Conservation (phyloP, 2,113 vertebrate genomes). For the Orthonyx spaldingii region DNA sequence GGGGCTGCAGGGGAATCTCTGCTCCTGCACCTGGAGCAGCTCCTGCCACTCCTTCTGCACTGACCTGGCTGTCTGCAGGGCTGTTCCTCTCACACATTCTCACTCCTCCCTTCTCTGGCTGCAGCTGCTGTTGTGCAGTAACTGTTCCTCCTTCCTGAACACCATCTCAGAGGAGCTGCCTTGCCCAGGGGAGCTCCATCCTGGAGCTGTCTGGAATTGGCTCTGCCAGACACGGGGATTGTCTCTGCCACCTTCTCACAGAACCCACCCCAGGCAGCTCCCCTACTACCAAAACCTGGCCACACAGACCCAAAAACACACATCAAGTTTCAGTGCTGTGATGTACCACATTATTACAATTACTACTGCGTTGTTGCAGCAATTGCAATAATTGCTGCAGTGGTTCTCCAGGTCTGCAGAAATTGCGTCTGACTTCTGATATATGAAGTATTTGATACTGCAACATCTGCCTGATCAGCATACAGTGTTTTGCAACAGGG, state of each 20-base stretch:
- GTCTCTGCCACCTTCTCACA: not conserved
- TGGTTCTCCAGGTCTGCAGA: not conserved
- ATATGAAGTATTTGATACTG: not conserved
- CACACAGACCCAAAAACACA: not conserved
- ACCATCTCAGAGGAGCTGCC: not conserved
- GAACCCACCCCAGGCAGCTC: not conserved
- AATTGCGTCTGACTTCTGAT: not conserved
- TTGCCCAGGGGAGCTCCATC: not conserved
- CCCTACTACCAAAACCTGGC: not conserved
- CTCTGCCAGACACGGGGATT: accelerated
- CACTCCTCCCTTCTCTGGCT: not conserved
- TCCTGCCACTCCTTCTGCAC: not conserved
- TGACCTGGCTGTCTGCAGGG: not conserved
- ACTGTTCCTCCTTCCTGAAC: not conserved
- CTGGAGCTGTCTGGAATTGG: accelerated
- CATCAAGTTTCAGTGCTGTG: not conserved
- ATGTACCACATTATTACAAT: not conserved
- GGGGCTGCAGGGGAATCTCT: not conserved
- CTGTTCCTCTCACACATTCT: not conserved
- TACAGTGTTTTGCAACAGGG: not conserved
- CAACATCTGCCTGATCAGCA: not conserved
- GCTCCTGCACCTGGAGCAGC: not conserved
- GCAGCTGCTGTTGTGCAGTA: not conserved
- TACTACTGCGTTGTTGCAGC: not conserved
- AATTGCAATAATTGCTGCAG: not conserved